phyloP scores from a whole-genome alignment of 2,888 invertebrate species.

The Catocala fraxini region DNA sequence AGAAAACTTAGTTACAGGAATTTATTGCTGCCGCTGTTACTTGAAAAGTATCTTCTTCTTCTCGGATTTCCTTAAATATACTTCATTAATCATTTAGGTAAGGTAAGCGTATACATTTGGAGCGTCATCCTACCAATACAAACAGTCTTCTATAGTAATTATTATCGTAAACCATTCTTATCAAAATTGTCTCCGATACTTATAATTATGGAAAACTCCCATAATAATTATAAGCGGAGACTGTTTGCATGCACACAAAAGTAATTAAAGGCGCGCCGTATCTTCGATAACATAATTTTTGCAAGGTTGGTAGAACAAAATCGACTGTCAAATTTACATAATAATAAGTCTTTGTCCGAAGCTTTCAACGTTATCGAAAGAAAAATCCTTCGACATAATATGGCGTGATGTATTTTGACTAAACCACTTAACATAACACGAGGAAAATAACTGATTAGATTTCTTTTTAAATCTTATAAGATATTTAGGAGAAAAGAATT shows the following conservation, averaged over 20 bases:
- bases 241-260: too few species aligned
- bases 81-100: not conserved
- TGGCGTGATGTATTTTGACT: too few species aligned
- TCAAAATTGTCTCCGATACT: too few species aligned
- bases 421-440: too few species aligned
- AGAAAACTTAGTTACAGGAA: not conserved
- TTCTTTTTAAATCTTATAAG: too few species aligned
- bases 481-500: too few species aligned
- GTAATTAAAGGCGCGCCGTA: not conserved
- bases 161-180: not conserved
- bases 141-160: too few species aligned
- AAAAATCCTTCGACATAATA: not conserved
- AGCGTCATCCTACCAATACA: too few species aligned
- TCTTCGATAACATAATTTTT: not conserved
- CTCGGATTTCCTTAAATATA: not conserved
- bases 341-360: slow-evolving; percentile 17
- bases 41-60: not conserved
- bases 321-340: slow-evolving; percentile 12
- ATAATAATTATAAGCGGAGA: too few species aligned
- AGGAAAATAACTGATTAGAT: too few species aligned
- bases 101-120: too few species aligned
- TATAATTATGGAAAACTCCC: too few species aligned
- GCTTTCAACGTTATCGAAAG: slow-evolving; percentile 6
- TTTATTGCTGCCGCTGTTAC: not conserved
- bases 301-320: slow-evolving; percentile 4